Conservation (phyloP, 2,888 invertebrate genomes). For the Protophormia terraenovae region DNA sequence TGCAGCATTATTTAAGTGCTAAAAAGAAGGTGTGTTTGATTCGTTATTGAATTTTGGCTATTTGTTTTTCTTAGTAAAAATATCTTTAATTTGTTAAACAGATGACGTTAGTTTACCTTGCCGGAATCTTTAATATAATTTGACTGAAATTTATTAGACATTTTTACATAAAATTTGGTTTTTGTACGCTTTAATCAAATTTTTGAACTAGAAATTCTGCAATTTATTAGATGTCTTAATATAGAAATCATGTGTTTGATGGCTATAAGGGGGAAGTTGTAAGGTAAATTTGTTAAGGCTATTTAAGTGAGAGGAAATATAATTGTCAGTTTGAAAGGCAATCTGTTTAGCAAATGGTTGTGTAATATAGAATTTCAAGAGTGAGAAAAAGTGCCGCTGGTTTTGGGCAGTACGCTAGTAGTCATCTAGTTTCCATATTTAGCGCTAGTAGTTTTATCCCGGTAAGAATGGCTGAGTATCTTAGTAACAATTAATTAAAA, state of each 20-base stretch:
- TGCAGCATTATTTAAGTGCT: conserved; percentile 15
- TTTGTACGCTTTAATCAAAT: conserved; percentile 34
- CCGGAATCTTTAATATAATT: conserved; percentile 1
- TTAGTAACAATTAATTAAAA: too few species aligned
- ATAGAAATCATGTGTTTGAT: conserved; percentile 14
- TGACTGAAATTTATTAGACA: conserved; percentile 43
- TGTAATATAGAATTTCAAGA: too few species aligned
- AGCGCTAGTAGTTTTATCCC: too few species aligned
- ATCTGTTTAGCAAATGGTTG: too few species aligned
- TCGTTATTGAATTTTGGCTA: background rate
- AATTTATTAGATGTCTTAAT: conserved; percentile 43
- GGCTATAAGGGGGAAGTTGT: background rate
- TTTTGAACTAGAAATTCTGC: background rate
- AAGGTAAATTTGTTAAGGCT: background rate
- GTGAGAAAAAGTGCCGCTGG: too few species aligned
- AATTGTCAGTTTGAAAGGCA: background rate
- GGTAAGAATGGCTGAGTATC: too few species aligned
- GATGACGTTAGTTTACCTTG: conserved; percentile 56
- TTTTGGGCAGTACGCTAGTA: too few species aligned
- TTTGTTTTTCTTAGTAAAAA: conserved; percentile 15
- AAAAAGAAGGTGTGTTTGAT: conserved; percentile 38
- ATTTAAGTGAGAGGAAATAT: background rate
- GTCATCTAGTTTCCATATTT: too few species aligned
- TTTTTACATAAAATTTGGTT: background rate
- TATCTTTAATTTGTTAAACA: conserved; percentile 58